These are phyloP conservation scores for Nomada hirtipes DNA, from an alignment of 2,888 invertebrate species.

Conservation along the genomic window DNA sequence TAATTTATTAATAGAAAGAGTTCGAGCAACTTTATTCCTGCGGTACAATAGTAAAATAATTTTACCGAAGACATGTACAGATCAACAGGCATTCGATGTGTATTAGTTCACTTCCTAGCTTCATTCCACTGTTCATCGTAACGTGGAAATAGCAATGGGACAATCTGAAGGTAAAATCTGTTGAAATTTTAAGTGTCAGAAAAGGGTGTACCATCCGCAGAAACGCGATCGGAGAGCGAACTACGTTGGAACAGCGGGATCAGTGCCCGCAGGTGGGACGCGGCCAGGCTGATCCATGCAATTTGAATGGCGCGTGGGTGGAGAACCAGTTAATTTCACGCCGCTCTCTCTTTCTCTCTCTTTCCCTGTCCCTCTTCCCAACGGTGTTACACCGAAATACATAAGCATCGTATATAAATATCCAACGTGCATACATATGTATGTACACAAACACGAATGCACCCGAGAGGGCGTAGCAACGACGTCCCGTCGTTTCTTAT, in stretches of 20 bases:
- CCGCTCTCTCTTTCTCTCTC: conserved; percentile 19
- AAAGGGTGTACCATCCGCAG: conserved; percentile 14
- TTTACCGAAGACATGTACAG: too few relatives aligned
- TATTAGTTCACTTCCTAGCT: too few relatives aligned
- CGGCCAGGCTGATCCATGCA: conserved; percentile 61
- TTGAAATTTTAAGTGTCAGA: neutral
- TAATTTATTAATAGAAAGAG: too few relatives aligned
- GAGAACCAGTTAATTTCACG: conserved; percentile 73
- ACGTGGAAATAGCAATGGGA: too few relatives aligned
- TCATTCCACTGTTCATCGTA: too few relatives aligned
- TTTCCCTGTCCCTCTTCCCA: conserved; percentile 10
- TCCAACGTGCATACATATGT: conserved; percentile 15
- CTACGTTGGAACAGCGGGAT: conserved; percentile 37
- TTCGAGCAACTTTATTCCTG: too few relatives aligned
- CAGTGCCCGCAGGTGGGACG: conserved; percentile 60
- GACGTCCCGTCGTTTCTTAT: conserved; percentile 73
- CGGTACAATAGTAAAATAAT: too few relatives aligned
- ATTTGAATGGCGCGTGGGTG: conserved; percentile 66
- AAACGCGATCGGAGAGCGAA: conserved; percentile 27
- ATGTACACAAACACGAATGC: conserved; percentile 18
- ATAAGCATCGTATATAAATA: conserved; percentile 46
- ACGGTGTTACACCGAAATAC: conserved; percentile 45
- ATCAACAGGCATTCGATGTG: too few relatives aligned
- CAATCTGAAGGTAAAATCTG: too few relatives aligned
- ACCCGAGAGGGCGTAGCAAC: neutral